Conservation (phyloP, 37 sponge, comb jelly and placozoan species). For the Spongia lamella region DNA sequence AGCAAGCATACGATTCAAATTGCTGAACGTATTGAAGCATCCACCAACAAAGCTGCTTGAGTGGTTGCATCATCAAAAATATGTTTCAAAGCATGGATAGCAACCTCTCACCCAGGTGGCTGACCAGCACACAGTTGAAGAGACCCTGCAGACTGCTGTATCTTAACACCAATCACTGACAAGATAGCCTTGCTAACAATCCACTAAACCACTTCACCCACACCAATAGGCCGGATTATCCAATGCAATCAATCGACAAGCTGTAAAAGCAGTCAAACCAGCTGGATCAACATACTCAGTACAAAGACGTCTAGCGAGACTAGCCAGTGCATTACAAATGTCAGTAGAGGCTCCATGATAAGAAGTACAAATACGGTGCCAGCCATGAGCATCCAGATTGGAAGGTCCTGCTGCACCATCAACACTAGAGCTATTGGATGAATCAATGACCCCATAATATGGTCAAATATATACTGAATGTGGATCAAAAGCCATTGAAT, state of each 20-base stretch:
- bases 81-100: conserved; percentile 37
- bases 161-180: conserved; percentile 9
- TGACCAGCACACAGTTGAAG: conserved; percentile 60
- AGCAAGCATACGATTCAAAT: conserved; percentile 22
- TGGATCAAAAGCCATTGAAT: background rate
- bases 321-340: conserved; percentile 39
- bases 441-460: background rate
- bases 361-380: conserved; percentile 44
- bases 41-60: conserved; percentile 31
- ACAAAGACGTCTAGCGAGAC: conserved; percentile 25
- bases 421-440: background rate
- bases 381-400: conserved; percentile 26
- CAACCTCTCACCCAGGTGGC: conserved; percentile 49
- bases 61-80: conserved; percentile 30
- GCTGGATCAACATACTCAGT: conserved; percentile 48
- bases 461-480: background rate
- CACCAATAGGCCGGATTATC: conserved; percentile 42
- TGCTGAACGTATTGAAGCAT: conserved; percentile 19
- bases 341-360: conserved; percentile 38
- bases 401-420: conserved; percentile 30
- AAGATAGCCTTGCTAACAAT: conserved; percentile 38
- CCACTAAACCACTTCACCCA: conserved; percentile 37
- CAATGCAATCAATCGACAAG: conserved; percentile 43
- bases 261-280: background rate
- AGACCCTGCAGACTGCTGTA: conserved; percentile 28